Evolutionary conservation across 2,113 vertebrate genomes (phyloP), one percentile per base, ranked within the genome.

Genomic region (Bufo bufo): DNA sequence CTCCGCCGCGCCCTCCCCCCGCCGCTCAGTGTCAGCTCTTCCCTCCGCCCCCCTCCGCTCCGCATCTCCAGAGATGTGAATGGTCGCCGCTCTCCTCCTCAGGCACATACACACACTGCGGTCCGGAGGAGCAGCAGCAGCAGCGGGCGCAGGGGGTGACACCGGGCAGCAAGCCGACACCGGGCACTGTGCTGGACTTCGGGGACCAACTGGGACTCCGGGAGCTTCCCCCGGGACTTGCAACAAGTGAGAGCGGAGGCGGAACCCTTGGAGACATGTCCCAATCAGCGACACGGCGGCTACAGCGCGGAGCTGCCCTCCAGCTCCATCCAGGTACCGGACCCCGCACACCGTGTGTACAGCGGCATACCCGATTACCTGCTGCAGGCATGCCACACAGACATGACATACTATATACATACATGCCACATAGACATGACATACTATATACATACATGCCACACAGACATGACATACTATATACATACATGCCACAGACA

Each of bases 281-380:
- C 59, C 75, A 86, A 16, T 54, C 75, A 43, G 77, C 75, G 23
- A 45, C 75, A 79, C 75, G 85, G 61, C 58, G 85, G 14, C 85
- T 86, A 50, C 75, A 79, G 47, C 77, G 85, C 43, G 85, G 85
- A 65, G 58, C 85, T 69, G 75, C 85, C 8, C 43, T 86, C 49
- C 75, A 66, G 58, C 85, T 86, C 20, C 85, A 77, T 61, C 85
- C 85, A 86, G 85, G 85, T 86, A 86, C 52, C 54, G 49, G 49
- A 69, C n/a, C 47, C 50, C 59, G 17, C 10, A 45, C 23, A 13
- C 0, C 63, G 6, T 17, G 9, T 9, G 3, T 17, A 16, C 33
- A 9, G 0, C 3, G 7, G 23, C 5, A n/a, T 6, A 20, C 4
- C 13, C 14, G 7, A 20, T 14, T 71, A 71, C 11, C 2, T 71